Percentiles rank a stretch among this genome's conserved stretches.
These are phyloP conservation scores for Chironomus tentans DNA, from an alignment of 2,888 invertebrate genomes.

Conservation along the genomic window DNA sequence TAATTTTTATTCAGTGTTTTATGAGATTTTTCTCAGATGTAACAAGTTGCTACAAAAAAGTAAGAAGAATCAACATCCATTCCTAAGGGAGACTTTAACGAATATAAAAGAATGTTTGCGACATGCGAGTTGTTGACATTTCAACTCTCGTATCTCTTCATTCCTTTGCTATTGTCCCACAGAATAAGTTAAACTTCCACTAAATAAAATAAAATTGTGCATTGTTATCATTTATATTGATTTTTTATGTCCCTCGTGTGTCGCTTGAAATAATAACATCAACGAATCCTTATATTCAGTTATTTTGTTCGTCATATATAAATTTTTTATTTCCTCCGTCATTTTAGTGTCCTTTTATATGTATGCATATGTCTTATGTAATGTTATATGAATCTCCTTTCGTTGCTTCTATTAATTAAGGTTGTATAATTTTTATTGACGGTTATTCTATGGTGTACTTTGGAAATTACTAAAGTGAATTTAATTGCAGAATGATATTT, in stretches of 20 bases:
- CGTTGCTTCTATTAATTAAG: neutral
- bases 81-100: neutral
- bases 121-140: neutral
- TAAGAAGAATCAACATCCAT: no score
- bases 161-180: no score
- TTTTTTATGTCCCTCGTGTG: neutral
- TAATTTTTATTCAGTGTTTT: no score
- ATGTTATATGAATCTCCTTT: neutral
- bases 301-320: neutral
- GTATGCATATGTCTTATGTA: neutral
- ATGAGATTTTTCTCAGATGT: no score
- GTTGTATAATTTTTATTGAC: no score
- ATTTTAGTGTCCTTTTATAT: neutral
- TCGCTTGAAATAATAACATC: neutral
- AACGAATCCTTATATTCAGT: neutral
- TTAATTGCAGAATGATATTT: no score
- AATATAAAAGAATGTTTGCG: neutral
- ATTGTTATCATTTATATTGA: neutral
- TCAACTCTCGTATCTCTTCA: neutral
- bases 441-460: no score
- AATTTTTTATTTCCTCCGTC: neutral
- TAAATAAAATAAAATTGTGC: neutral
- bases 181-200: no score
- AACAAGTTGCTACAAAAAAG: neutral
- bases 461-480: no score